Base-by-base conservation (phyloP, 1,140 invertebrate species). In the Sminthurides bifidus region DNA sequence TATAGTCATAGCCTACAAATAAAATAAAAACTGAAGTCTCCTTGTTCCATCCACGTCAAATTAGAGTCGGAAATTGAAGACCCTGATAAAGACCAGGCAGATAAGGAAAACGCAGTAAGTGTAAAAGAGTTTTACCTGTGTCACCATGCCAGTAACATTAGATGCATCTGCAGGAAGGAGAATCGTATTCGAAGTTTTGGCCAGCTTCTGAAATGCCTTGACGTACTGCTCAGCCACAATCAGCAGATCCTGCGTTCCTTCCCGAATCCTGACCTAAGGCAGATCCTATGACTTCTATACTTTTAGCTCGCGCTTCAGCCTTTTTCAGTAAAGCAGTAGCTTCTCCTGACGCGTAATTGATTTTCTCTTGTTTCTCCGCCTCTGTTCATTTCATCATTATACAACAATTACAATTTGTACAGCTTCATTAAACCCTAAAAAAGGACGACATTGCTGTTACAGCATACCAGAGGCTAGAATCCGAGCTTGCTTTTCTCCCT, bases 191-290 rank as follows among this genome's bases (percentile, higher is more conserved):
- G 83, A 89, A 30, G 82, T 83, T 71, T 91, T 87, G 0, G 94
- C 94, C 49, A 98, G 70, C 66, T 94, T 85, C 66, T 87, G 78
- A 72, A 98, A 98, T 14, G 93, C 93, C 26, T 77, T 71, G 35
- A 98, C 87, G 70, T 98, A 98, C 66, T 95, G 88, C 67, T 98
- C 92, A 1, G 94, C 94, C 55, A 98, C 75, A 27, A 80, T 82
- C n/a, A 97, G 74, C n/a, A 0, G 87, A 82, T 15, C 92, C 94
- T 3, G 94, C 94, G 74, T 90, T 82, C 59, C 79, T 78, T 40
- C 87, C 89, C 60, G 82, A 76, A 73, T 75, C 60, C 57, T 71
- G 62, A 3, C 67, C 64, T 2, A 92, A 73, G 2, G 89, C 78
- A 54, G 76, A 72, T 1, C 85, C 83, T 26, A 95, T 76, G 8